Evolutionary conservation across 2,113 vertebrate genomes (phyloP).

Genomic region (Halcyon senegalensis): DNA sequence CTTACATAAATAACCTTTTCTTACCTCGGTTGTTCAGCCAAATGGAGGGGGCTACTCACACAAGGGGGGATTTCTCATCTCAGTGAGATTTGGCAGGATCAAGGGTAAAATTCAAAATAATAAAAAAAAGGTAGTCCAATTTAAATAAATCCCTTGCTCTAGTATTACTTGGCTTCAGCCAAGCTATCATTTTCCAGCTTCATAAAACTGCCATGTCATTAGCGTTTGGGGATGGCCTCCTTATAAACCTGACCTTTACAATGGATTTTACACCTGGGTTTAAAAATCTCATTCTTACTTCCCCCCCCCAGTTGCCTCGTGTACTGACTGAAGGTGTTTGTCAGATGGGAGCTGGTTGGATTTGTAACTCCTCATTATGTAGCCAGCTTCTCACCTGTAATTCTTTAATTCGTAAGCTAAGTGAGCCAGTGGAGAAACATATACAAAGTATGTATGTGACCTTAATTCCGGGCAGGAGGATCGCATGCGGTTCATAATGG

Average conservation of each 20-base stretch:
- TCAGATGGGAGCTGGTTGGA: background rate
- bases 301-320: background rate
- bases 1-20: background rate
- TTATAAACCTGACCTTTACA: slow-evolving; percentile 69
- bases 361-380: background rate
- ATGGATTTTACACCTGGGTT: slow-evolving; percentile 53
- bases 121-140: background rate
- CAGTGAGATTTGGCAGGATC: background rate
- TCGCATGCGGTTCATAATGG: slow-evolving; percentile 28
- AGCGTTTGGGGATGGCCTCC: slow-evolving; percentile 42
- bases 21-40: background rate
- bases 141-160: slow-evolving; percentile 57
- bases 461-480: slow-evolving; percentile 7
- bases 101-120: slow-evolving; percentile 1
- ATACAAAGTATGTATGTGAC: background rate
- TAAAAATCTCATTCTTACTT: slow-evolving; percentile 31
- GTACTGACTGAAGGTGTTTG: background rate
- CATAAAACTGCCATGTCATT: slow-evolving; percentile 69
- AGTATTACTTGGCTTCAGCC: slow-evolving; percentile 43
- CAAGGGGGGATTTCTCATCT: background rate
- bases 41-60: background rate
- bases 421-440: rapidly evolving
- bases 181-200: slow-evolving; percentile 55
- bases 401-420: background rate
- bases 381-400: background rate